Evolutionary conservation across 2,888 invertebrate species (phyloP), one percentile per base, ranked within the genome.

Genomic region (Leucoptera coffeella): DNA sequence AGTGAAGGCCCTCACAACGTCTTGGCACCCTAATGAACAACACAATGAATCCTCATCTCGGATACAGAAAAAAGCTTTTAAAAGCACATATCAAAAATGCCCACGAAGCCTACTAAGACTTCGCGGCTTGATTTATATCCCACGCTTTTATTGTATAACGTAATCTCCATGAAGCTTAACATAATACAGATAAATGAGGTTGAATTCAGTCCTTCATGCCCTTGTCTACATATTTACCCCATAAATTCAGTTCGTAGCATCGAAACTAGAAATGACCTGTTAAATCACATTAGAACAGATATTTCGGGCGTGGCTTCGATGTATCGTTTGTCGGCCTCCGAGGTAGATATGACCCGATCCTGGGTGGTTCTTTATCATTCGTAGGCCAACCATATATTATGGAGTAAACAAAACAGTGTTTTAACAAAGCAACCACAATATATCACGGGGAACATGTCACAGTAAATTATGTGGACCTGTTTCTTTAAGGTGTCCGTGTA

Each of bases 11-110:
- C 50, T 47, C 42, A 41, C 23, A 4, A 9, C n/a, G n/a, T n/a
- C n/a, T n/a, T n/a, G n/a, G 56, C 53, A 43, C 61, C 54, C 55
- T 69, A 69, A 69, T 69, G 69, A 69, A 69, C 67, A 64, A 69
- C 62, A 67, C 69, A 67, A 67, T 65, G 65, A 69, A 64, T 54
- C 61, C 69, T 69, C 69, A 67, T 69, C 67, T 69, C n/a, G 64
- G 67, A 69, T 69, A 69, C 69, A 69, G 64, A 69, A 69, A 69
- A 69, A 69, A 69, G 67, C 69, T 69, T 69, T 69, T 69, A 69
- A 65, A 69, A 61, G 67, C 69, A 69, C 69, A 69, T 64, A 67
- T 69, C 69, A 69, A 69, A 67, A 69, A 65, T 69, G 50, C 65
- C 61, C 60, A 67, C 6, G 64, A 59, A 64, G 69, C 67, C 65